Conservation (phyloP, 2,888 invertebrate species). For the Athalia rosae region DNA sequence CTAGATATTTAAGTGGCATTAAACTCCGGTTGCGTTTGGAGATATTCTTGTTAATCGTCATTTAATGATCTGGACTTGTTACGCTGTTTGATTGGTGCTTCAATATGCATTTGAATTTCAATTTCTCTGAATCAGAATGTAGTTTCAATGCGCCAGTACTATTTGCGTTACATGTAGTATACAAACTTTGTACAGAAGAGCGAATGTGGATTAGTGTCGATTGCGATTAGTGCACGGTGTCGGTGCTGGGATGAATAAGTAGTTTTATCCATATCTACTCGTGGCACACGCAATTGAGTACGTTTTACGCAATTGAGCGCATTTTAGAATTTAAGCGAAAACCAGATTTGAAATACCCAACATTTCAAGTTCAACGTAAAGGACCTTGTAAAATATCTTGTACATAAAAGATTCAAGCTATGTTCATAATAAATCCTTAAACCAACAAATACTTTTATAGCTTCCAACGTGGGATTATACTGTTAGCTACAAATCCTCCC, state of each 20-base stretch:
- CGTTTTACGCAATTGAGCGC: constrained; percentile 2
- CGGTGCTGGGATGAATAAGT: background rate
- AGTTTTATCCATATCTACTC: background rate
- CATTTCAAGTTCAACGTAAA: constrained; percentile 12
- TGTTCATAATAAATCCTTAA: constrained; percentile 15
- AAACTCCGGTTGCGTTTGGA: background rate
- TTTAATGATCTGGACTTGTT: too few species aligned
- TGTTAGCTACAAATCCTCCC: background rate
- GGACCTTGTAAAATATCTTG: constrained; percentile 45
- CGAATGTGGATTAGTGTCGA: background rate
- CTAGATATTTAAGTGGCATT: constrained; percentile 29
- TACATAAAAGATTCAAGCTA: constrained; percentile 35
- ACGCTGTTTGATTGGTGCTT: background rate
- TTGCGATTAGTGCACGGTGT: background rate
- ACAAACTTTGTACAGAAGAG: background rate
- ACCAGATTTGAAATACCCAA: background rate
- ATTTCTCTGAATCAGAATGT: too few species aligned
- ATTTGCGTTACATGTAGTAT: background rate
- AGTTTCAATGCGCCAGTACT: too few species aligned
- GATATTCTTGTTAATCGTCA: background rate
- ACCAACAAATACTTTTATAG: background rate
- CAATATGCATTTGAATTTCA: too few species aligned
- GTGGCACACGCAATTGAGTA: background rate
- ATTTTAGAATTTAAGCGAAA: constrained; percentile 8
- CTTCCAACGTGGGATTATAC: background rate